phyloP scores from a whole-genome alignment of 1,140 invertebrate genomes.

The Cepaea nemoralis region DNA sequence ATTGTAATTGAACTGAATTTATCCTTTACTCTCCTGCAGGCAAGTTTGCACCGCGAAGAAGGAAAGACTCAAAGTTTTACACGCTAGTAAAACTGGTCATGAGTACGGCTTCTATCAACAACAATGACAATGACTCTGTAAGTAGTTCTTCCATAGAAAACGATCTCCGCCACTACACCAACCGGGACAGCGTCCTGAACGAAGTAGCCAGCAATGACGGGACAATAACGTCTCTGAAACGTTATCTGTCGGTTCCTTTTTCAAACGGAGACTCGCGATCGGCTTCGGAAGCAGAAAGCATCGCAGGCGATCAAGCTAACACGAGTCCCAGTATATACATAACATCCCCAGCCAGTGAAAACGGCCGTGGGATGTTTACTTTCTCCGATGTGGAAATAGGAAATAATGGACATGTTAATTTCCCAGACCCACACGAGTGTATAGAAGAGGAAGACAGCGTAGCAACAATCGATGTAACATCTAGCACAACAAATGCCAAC shows the following conservation, averaged over 20 bases:
- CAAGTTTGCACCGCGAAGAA: constrained; percentile 46
- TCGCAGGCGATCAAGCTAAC: background rate
- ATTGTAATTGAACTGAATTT: too few relatives aligned
- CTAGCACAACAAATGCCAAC: background rate
- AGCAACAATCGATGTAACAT: constrained; percentile 14
- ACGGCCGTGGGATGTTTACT: background rate
- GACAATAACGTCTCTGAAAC: constrained; percentile 41
- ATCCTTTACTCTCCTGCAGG: constrained; percentile 31
- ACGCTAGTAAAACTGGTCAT: constrained; percentile 53
- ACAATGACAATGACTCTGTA: constrained; percentile 45
- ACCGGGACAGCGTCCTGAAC: constrained; percentile 48
- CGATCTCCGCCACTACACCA: constrained; percentile 47
- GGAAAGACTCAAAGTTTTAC: constrained; percentile 55
- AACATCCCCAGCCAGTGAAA: constrained; percentile 32
- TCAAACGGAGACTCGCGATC: background rate
- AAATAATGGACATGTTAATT: background rate
- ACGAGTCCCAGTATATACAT: constrained; percentile 32
- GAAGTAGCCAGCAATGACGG: constrained; percentile 46
- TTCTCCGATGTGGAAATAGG: constrained; percentile 17
- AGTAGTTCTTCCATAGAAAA: constrained; percentile 51
- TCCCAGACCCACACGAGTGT: background rate
- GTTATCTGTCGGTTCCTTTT: constrained; percentile 43
- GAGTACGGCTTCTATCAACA: constrained; percentile 48
- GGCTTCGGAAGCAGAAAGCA: constrained; percentile 28
- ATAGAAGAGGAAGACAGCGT: constrained; percentile 1